phyloP scores from a whole-genome alignment of 2,113 vertebrate species.

The Butorides virescens region DNA sequence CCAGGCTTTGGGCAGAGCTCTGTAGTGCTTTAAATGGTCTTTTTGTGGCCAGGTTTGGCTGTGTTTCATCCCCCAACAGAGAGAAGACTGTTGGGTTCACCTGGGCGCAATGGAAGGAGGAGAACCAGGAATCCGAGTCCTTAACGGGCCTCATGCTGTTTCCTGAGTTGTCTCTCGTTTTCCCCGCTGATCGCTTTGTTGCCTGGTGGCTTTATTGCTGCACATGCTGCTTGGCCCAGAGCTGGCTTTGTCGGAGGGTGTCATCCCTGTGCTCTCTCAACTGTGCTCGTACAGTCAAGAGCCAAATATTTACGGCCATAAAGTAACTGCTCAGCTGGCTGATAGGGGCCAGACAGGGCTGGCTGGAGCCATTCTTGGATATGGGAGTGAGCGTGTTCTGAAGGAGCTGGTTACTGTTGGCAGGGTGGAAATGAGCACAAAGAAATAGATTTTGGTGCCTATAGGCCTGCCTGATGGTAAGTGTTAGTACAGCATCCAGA shows the following conservation, averaged over 20 bases:
- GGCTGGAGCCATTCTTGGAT: neutral
- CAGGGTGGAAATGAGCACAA: neutral
- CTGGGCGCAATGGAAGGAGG: neutral
- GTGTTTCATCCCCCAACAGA: neutral
- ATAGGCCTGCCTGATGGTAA: neutral
- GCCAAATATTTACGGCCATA: neutral
- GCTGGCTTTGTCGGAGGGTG: neutral
- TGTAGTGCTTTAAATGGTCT: neutral
- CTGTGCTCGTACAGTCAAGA: neutral
- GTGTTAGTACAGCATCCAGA: neutral
- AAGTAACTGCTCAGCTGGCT: neutral
- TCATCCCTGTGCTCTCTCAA: neutral
- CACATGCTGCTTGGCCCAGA: neutral
- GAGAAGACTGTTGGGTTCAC: neutral
- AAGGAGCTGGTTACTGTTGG: neutral
- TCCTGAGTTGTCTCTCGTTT: neutral
- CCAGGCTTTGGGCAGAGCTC: neutral
- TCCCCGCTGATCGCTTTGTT: neutral
- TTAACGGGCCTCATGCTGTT: rapidly evolving
- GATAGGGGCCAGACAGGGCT: neutral
- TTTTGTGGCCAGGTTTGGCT: neutral
- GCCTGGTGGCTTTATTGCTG: neutral
- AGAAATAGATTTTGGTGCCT: neutral
- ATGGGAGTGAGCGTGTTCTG: neutral
- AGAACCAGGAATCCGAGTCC: neutral